Conservation (phyloP, 1,140 invertebrate species). For the Listronotus bonariensis region DNA sequence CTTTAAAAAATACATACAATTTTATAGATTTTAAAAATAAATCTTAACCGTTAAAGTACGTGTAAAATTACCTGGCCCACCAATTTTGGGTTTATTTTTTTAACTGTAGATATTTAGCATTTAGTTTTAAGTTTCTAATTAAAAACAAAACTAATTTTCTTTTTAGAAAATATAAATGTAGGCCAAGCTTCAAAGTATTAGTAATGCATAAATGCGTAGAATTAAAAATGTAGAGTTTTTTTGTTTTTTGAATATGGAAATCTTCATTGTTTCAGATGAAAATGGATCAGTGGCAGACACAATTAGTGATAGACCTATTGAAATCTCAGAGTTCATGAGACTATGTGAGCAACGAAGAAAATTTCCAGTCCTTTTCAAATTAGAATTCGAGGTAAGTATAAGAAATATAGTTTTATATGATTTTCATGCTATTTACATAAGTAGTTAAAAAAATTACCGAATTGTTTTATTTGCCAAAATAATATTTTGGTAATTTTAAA, state of each 20-base stretch:
- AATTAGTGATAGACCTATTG: conserved; percentile 74
- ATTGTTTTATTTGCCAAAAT: too few relatives aligned
- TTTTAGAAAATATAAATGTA: too few relatives aligned
- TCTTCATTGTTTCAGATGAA: conserved; percentile 66
- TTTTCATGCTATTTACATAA: too few relatives aligned
- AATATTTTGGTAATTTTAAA: too few relatives aligned
- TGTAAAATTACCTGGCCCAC: not conserved
- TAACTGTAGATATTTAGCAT: not conserved
- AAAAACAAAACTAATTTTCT: too few relatives aligned
- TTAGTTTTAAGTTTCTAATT: too few relatives aligned
- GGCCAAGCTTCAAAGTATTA: too few relatives aligned
- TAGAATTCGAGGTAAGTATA: conserved; percentile 80
- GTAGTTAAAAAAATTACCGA: too few relatives aligned
- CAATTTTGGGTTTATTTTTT: conserved; percentile 1
- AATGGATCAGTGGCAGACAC: conserved; percentile 76
- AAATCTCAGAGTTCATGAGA: conserved; percentile 77
- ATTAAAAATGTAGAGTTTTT: conserved; percentile 23
- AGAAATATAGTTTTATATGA: too few relatives aligned
- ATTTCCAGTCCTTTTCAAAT: conserved; percentile 85
- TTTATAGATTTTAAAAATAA: too few relatives aligned
- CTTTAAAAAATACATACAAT: too few relatives aligned
- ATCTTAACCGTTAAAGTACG: too few relatives aligned
- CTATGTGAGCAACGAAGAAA: conserved; percentile 83
- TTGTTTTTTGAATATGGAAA: conserved; percentile 39
- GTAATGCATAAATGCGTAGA: not conserved